phyloP scores from a whole-genome alignment of 2,888 invertebrate genomes.

The Amphipyra berbera region DNA sequence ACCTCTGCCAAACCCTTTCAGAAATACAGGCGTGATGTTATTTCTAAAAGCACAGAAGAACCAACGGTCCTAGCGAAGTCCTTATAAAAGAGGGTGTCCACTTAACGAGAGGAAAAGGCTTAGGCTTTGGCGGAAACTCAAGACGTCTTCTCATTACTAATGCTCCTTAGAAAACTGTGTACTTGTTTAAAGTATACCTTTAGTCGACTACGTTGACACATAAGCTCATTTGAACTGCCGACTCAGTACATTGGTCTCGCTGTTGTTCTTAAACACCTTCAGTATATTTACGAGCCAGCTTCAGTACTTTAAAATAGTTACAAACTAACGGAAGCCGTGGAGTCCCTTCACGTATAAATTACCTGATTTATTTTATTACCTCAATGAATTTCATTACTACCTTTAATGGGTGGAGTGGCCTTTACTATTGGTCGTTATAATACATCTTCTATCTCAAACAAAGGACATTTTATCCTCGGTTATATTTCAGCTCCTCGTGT shows the following conservation, averaged over 20 bases:
- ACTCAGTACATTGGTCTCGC: slow-evolving; percentile 21
- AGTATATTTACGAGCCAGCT: slow-evolving; percentile 40
- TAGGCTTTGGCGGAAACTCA: too few relatives aligned
- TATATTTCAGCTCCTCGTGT: slow-evolving; percentile 27
- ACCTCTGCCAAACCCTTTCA: too few relatives aligned
- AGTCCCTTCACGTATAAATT: slow-evolving; percentile 39
- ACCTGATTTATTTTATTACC: slow-evolving; percentile 54
- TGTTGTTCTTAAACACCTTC: slow-evolving; percentile 48
- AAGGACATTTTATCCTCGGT: slow-evolving; percentile 33
- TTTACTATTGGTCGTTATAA: slow-evolving; percentile 39
- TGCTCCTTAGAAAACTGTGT: too few relatives aligned
- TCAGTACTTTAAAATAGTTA: slow-evolving; percentile 48
- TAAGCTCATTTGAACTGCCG: slow-evolving; percentile 23
- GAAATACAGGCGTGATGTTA: too few relatives aligned
- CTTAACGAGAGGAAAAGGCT: too few relatives aligned
- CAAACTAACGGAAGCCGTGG: slow-evolving; percentile 33
- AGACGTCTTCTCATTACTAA: too few relatives aligned
- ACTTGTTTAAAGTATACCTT: slow-evolving; percentile 8
- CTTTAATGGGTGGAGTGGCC: slow-evolving; percentile 32
- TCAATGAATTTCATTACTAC: slow-evolving; percentile 48
- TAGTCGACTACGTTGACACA: slow-evolving; percentile 1
- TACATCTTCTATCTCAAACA: slow-evolving; percentile 48
- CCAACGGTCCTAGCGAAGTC: too few relatives aligned
- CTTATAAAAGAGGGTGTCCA: too few relatives aligned
- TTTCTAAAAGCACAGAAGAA: too few relatives aligned